phyloP scores from a whole-genome alignment of 2,888 invertebrate species.

The Cerastis leucographa region DNA sequence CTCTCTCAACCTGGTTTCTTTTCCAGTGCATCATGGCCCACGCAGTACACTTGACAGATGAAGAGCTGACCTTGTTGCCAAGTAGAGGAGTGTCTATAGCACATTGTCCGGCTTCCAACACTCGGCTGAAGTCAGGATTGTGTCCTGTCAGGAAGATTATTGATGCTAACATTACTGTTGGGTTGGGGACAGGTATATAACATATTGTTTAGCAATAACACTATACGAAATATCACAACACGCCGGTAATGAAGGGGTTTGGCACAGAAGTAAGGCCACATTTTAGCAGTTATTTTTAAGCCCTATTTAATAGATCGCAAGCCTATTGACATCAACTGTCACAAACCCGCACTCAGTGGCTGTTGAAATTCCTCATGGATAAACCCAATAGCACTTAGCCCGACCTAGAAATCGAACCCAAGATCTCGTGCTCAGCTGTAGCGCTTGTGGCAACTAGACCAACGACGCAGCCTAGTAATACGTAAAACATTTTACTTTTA shows the following conservation, averaged over 20 bases:
- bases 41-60: conserved; percentile 93
- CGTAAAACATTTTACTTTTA: too few species aligned
- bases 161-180: conserved; percentile 92
- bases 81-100: conserved; percentile 92
- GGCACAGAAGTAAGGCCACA: neutral
- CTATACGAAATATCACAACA: neutral
- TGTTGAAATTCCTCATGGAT: neutral
- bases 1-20: neutral
- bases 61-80: conserved; percentile 92
- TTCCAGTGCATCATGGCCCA: conserved; percentile 94
- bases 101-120: conserved; percentile 97
- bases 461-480: too few species aligned
- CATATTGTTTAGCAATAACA: neutral
- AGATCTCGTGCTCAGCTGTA: too few species aligned
- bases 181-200: conserved; percentile 95
- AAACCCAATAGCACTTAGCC: neutral
- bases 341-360: neutral
- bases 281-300: neutral
- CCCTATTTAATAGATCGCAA: neutral
- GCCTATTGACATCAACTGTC: neutral
- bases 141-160: conserved; percentile 94
- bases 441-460: too few species aligned
- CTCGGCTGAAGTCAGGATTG: conserved; percentile 94
- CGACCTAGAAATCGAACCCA: neutral
- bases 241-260: neutral